Percentiles rank a stretch among this genome's conserved stretches.
Evolutionary conservation across 2,113 vertebrate genomes (phyloP).

Genomic region (Neomonachus schauinslandi): DNA sequence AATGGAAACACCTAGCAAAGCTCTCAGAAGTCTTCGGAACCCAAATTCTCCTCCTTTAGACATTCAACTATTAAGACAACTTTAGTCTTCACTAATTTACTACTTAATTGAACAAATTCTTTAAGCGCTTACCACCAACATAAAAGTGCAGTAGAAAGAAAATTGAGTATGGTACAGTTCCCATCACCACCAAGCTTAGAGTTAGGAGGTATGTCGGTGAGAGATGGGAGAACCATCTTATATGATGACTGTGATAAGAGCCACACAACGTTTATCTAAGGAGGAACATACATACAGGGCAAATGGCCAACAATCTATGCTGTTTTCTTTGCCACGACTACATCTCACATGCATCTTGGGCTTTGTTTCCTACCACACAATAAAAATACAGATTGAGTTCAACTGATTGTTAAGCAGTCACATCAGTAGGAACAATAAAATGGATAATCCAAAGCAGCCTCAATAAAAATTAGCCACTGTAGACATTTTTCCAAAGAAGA

Average conservation of each 20-base stretch:
- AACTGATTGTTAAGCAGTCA: neutral
- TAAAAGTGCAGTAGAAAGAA: neutral
- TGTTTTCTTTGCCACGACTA: neutral
- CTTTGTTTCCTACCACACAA: neutral
- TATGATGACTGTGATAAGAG: accelerated
- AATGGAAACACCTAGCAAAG: neutral
- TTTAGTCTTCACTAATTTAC: neutral
- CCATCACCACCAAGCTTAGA: neutral
- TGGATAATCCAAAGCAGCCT: neutral
- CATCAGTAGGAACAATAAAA: neutral
- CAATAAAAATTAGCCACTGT: neutral
- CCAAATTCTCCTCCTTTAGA: neutral
- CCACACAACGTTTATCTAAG: neutral
- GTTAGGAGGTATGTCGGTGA: neutral
- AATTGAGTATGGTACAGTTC: neutral
- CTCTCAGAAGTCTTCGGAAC: neutral
- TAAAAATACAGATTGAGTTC: neutral
- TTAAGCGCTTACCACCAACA: neutral
- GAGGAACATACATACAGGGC: accelerated
- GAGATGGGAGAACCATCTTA: neutral
- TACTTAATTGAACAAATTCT: neutral
- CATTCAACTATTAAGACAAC: neutral
- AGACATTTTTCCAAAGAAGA: neutral
- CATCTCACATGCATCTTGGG: neutral
- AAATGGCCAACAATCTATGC: neutral